Base-by-base conservation (phyloP, 2,797 vertebrate species). In the Galago senegalensis region DNA sequence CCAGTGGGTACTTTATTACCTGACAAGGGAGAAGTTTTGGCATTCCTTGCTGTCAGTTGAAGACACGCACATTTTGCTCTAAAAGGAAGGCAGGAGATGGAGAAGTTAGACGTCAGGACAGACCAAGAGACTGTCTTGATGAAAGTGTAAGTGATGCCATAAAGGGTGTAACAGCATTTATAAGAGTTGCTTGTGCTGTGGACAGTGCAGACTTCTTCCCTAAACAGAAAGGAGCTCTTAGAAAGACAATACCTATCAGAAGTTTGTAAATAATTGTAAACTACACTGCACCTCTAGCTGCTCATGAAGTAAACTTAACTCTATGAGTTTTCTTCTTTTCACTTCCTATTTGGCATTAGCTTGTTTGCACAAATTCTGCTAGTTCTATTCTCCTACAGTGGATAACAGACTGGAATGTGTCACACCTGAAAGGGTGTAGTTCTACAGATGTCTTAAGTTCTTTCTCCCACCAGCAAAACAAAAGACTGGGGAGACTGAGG, bases 51-150 rank as follows among this genome's bases (percentile, higher is more conserved):
- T 21, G 99, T 99, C 96, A 99, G 97, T 27, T 98, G 98, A 34
- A 99, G 83, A 83, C 99, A 99, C 10, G 99, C 97, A 94, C 99
- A 99, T 97, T 96, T 98, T 83, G 94, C 81, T 7, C 98, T 98
- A 97, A 72, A 98, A 98, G 73, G 53, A 80, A 96, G 72, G 17
- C 34, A 97, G 96, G 31, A 89, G 67, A 88, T 58, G 34, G 46
- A 95, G 56, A 97, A 92, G 91, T 95, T 37, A 97, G 69, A 83
- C 91, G 40, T 6, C 40, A 43, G 40, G 40, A 43, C 40, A 43
- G 40, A 92, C 23, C 20, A 95, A 87, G 21, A 88, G 25, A 80
- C 20, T 73, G 18, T 91, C 46, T 76, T 65, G 31, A 73, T 81
- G 67, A 77, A 94, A 92, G 16, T 82, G 5, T 89, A 92, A 92